phyloP scores from a whole-genome alignment of 2,888 invertebrate genomes.

The Trissonchulus sp. region DNA sequence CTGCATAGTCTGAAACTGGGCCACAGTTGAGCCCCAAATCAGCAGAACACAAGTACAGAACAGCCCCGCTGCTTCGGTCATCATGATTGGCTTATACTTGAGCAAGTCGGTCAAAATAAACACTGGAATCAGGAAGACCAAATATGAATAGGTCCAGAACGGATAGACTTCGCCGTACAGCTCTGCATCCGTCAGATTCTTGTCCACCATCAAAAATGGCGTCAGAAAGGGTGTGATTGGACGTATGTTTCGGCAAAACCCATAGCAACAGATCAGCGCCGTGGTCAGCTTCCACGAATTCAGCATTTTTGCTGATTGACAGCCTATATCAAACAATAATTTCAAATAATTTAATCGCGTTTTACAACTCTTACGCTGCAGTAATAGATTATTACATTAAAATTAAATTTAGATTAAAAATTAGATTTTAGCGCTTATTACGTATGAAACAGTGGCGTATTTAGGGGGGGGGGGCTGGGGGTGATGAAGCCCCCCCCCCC shows the following conservation, averaged over 20 bases:
- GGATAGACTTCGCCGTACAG: constrained; percentile 74
- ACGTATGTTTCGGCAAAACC: constrained; percentile 52
- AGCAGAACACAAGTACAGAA: constrained; percentile 68
- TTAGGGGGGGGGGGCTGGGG: no score
- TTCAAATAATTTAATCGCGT: no score
- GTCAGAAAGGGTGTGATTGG: constrained; percentile 54
- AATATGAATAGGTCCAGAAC: constrained; percentile 74
- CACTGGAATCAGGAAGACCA: constrained; percentile 38
- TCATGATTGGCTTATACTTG: constrained; percentile 62
- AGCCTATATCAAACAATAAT: no score
- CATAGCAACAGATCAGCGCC: constrained; percentile 48
- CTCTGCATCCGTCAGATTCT: constrained; percentile 54
- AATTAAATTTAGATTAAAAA: no score
- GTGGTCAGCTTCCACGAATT: constrained; percentile 38
- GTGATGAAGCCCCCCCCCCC: no score
- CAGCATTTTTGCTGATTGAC: no score
- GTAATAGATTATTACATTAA: no score
- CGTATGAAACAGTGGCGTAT: no score
- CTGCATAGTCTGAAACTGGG: constrained; percentile 63
- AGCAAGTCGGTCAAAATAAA: constrained; percentile 58
- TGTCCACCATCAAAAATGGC: constrained; percentile 50
- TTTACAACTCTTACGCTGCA: no score
- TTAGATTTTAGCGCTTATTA: no score
- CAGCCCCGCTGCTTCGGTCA: constrained; percentile 55
- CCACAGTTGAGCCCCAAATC: constrained; percentile 67